Percentiles rank a stretch among this genome's conserved stretches.
phyloP scores from a whole-genome alignment of 1,140 invertebrate species.

The Arion vulgaris region DNA sequence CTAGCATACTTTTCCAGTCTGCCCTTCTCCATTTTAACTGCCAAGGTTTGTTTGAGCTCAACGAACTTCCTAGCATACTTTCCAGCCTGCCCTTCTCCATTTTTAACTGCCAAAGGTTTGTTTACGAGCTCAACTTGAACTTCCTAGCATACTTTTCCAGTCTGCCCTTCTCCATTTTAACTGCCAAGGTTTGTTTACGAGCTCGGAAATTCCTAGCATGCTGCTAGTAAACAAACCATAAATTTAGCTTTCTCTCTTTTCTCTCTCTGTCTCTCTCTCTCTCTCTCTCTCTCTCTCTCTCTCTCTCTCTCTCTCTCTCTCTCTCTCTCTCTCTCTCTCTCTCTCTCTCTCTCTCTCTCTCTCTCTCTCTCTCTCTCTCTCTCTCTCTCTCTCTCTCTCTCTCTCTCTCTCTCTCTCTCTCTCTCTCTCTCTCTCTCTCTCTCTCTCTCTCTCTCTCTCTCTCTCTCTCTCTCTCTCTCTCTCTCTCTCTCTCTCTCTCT shows the following conservation, averaged over 20 bases:
- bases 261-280: slow-evolving; percentile 18
- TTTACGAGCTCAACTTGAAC: too few relatives aligned
- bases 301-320: slow-evolving; percentile 21
- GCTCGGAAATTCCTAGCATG: too few relatives aligned
- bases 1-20: too few relatives aligned
- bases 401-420: background rate
- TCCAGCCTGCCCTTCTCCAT: too few relatives aligned
- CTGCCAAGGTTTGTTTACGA: too few relatives aligned
- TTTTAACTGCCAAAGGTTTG: too few relatives aligned
- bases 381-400: background rate
- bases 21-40: too few relatives aligned
- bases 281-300: slow-evolving; percentile 19
- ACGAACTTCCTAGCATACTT: too few relatives aligned
- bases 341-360: background rate
- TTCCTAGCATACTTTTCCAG: too few relatives aligned
- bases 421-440: background rate
- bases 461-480: slow-evolving; percentile 1
- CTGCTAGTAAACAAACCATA: background rate
- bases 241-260: background rate
- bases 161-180: too few relatives aligned
- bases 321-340: slow-evolving; percentile 12
- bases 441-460: background rate
- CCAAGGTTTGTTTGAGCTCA: too few relatives aligned
- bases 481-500: too few relatives aligned
- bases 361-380: background rate